These are phyloP conservation scores for Stenotaenia linearis DNA, from an alignment of 2,888 invertebrate genomes.

Conservation along the genomic window DNA sequence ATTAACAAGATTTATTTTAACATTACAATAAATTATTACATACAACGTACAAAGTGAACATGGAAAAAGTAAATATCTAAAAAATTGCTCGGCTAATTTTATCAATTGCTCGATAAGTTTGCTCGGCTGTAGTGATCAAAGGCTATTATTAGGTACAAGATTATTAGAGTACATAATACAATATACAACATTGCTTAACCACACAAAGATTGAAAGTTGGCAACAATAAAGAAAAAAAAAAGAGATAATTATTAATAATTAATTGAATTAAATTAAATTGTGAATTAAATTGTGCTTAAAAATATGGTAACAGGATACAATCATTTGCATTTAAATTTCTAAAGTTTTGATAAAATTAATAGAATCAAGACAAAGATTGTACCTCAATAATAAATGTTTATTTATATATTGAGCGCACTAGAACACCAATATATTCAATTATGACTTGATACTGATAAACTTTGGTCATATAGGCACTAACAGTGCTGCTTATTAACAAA, in stretches of 20 bases:
- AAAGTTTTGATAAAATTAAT: no score
- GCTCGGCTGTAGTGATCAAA: neutral
- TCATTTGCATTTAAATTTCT: no score
- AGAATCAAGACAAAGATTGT: no score
- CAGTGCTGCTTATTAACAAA: neutral
- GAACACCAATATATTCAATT: neutral
- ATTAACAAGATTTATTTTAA: neutral
- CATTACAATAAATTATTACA: neutral
- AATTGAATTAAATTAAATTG: no score
- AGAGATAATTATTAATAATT: no score
- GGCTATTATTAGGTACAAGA: neutral
- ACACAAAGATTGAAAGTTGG: no score
- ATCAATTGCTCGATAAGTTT: neutral
- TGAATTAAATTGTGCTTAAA: no score
- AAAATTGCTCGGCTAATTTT: neutral
- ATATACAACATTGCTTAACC: no score
- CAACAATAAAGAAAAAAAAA: no score
- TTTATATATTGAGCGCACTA: no score
- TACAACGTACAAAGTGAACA: no score
- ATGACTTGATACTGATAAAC: neutral
- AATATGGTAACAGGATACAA: no score
- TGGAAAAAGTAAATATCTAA: neutral
- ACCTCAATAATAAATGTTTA: neutral
- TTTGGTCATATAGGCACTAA: neutral
- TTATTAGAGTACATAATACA: neutral